Evolutionary conservation across 2,113 vertebrate species (phyloP), one percentile per base, ranked within the genome.

Genomic region (Oreocharis arfaki): DNA sequence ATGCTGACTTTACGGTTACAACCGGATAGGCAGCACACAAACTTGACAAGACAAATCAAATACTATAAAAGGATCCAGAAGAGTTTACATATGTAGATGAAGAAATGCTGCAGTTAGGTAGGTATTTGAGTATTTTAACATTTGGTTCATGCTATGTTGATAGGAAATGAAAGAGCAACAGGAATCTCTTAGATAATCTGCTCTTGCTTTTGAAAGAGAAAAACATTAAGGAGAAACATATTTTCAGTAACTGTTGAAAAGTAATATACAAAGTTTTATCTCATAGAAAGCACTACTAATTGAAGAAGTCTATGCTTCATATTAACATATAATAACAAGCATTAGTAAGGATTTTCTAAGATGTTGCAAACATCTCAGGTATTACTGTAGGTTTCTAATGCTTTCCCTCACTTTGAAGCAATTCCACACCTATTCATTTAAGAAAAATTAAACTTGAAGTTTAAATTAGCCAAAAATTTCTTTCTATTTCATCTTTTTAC

Each of bases 131-230:
- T 44, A 68, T 32, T 19, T 76, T 73, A 60, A 63, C 7, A 56
- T 49, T 76, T 61, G 3, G 5, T 64, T 80, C 55, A 88, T 1
- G 3, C 7, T 81, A 13, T 17, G 13, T 28, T 74, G 23, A 7
- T 70, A 46, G 70, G 16, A 85, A 89, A 67, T 6, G 1, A 57
- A 91, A 70, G 81, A 65, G 21, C 8, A 84, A 63, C 0, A 20
- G 33, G 0, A 60, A 61, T 68, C 17, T 71, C 61, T 76, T 5
- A 4, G 24, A n/a, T 11, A 47, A 39, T 14, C 9, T 0, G 1
- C 13, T 39, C 22, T 84, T 20, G 21, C 6, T 82, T 84, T 68
- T 3, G 0, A n/a, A 68, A 47, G 15, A 63, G 61, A 49, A 86
- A 49, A 79, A 37, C 6, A 10, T 44, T 57, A 78, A 37, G 20